These are phyloP conservation scores for Bugula neritina DNA, from an alignment of 2,888 invertebrate genomes.

Conservation along the genomic window DNA sequence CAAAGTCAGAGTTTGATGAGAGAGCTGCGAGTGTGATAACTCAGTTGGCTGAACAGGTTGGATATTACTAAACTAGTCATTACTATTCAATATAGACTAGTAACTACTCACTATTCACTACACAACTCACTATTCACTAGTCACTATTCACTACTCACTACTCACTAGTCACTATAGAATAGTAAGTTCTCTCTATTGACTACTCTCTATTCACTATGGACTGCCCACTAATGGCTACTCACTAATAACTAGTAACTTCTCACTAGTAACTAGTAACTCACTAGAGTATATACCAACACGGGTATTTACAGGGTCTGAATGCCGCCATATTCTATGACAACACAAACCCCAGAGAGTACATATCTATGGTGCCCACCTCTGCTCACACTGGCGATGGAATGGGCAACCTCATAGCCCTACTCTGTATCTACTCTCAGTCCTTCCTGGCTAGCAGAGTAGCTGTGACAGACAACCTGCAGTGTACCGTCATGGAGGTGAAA, in stretches of 20 bases:
- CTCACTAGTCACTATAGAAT: too few relatives aligned
- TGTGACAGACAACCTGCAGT: conserved; percentile 81
- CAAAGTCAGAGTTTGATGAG: conserved; percentile 87
- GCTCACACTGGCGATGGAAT: conserved; percentile 97
- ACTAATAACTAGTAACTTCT: too few relatives aligned
- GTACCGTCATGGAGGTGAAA: conserved; percentile 69
- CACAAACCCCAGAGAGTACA: conserved; percentile 83
- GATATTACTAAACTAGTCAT: too few relatives aligned
- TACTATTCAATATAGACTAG: too few relatives aligned
- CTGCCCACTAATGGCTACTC: too few relatives aligned
- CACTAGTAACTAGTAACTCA: too few relatives aligned
- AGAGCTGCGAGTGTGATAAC: conserved; percentile 70
- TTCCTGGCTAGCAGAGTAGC: conserved; percentile 80
- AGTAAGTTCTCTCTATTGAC: too few relatives aligned
- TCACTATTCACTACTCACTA: too few relatives aligned
- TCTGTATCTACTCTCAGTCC: conserved; percentile 85
- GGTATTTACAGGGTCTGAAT: conserved; percentile 78
- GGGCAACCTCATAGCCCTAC: conserved; percentile 90
- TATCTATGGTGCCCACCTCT: conserved; percentile 93
- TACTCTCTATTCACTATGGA: too few relatives aligned
- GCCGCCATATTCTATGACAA: conserved; percentile 93
- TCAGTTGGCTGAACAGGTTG: conserved; percentile 86
- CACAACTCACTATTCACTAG: not conserved
- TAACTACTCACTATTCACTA: not conserved
- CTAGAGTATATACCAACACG: too few relatives aligned